Evolutionary conservation across 2,113 vertebrate genomes (phyloP).

Genomic region (Nestor notabilis): DNA sequence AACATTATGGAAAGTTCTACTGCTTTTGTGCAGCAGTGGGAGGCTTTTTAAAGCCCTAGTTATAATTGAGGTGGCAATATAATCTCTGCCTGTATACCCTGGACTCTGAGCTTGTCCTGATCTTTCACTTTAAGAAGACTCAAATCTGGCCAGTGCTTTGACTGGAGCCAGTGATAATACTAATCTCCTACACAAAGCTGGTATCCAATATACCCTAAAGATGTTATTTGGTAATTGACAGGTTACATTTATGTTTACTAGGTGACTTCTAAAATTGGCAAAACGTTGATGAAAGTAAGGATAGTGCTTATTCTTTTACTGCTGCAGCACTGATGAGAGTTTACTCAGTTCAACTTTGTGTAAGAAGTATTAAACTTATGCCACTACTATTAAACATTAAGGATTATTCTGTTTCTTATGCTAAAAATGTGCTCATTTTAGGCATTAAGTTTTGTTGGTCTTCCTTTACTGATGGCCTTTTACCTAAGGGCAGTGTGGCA

Average conservation of each 20-base stretch:
- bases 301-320: background rate
- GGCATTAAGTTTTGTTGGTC: background rate
- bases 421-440: background rate
- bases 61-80: background rate
- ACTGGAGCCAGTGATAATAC: conserved; percentile 5
- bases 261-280: background rate
- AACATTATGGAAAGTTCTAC: background rate
- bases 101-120: background rate
- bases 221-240: background rate
- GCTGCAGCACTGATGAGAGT: background rate
- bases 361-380: background rate
- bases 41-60: conserved; percentile 18
- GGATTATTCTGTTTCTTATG: background rate
- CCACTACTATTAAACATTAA: background rate
- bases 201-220: background rate
- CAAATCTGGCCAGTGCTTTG: background rate
- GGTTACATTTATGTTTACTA: background rate
- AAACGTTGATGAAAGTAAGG: background rate
- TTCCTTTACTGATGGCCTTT: background rate
- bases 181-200: conserved; percentile 10
- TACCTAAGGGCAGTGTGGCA: background rate
- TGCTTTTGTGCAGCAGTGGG: background rate
- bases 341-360: background rate
- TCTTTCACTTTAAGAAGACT: background rate
- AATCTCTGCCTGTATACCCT: background rate